Percentiles rank a stretch among this genome's conserved stretches.
Conservation (phyloP, 1,140 invertebrate species). For the Drosophila rufa region DNA sequence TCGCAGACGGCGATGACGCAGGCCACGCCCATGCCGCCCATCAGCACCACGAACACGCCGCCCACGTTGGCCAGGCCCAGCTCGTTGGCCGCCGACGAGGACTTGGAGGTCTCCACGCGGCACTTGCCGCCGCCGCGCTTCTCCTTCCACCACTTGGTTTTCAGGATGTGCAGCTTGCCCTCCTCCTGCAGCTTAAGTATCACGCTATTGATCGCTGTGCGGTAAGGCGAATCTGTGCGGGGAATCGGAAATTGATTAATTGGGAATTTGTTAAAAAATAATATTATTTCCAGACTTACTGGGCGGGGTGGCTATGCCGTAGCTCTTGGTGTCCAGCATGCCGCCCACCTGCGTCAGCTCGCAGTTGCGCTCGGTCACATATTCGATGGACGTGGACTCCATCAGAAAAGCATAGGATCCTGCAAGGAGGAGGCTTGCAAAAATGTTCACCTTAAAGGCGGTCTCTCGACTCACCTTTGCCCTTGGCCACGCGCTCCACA, state of each 20-base stretch:
- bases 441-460: no score
- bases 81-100: constrained; percentile 93
- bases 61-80: constrained; percentile 96
- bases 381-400: constrained; percentile 97
- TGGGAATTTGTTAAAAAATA: background rate
- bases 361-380: constrained; percentile 95
- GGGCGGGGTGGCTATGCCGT: constrained; percentile 96
- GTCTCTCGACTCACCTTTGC: constrained; percentile 87
- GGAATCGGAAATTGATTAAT: constrained; percentile 43
- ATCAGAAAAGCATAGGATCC: constrained; percentile 95
- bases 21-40: constrained; percentile 95
- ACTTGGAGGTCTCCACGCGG: constrained; percentile 93
- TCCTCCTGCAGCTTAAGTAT: constrained; percentile 97
- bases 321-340: constrained; percentile 96
- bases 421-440: background rate
- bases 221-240: constrained; percentile 92
- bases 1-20: constrained; percentile 95
- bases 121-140: constrained; percentile 93
- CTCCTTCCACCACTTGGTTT: constrained; percentile 98
- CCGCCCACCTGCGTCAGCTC: constrained; percentile 95
- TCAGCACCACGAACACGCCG: constrained; percentile 97
- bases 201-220: constrained; percentile 94
- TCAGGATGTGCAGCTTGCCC: constrained; percentile 95
- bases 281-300: constrained; percentile 87
- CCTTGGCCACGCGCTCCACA: constrained; percentile 93